Percentiles rank a stretch among this genome's conserved stretches.
Evolutionary conservation across 1,140 invertebrate genomes (phyloP).

Genomic region (Drosophila lacteicornis): DNA sequence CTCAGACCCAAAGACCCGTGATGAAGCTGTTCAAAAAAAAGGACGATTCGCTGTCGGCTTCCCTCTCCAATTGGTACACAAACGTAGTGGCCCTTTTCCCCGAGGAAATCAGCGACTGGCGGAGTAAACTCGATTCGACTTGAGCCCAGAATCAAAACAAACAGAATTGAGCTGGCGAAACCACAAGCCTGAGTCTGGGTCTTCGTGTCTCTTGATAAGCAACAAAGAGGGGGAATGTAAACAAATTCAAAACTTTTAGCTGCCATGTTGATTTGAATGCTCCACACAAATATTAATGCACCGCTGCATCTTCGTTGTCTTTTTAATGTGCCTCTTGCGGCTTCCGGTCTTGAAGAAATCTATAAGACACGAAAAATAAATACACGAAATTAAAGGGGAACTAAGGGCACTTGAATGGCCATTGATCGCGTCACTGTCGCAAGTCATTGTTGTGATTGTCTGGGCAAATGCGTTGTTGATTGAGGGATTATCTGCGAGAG

Average conservation of each 20-base stretch:
- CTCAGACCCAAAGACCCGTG: constrained; percentile 39
- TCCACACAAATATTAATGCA: constrained; percentile 33
- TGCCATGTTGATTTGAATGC: constrained; percentile 54
- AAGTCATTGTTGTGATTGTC: constrained; percentile 41
- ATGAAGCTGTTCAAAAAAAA: constrained; percentile 64
- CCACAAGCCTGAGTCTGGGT: constrained; percentile 20
- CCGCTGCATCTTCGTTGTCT: constrained; percentile 59
- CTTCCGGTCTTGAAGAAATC: constrained; percentile 78
- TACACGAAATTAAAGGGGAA: constrained; percentile 15
- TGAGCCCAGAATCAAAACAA: constrained; percentile 72
- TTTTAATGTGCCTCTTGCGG: constrained; percentile 61
- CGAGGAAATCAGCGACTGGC: constrained; percentile 69
- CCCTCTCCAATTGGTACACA: constrained; percentile 3
- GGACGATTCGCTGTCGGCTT: constrained; percentile 45
- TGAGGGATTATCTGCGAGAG: constrained; percentile 13
- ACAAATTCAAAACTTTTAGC: constrained; percentile 30
- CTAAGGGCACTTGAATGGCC: constrained; percentile 53
- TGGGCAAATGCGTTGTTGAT: constrained; percentile 11
- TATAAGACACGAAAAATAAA: constrained; percentile 52
- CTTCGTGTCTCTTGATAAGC: constrained; percentile 30
- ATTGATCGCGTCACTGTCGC: constrained; percentile 57
- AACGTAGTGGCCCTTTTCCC: constrained; percentile 39
- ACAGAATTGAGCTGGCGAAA: constrained; percentile 47
- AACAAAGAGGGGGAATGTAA: constrained; percentile 46
- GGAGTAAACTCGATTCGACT: constrained; percentile 56